These are phyloP conservation scores for Calypte anna DNA, from an alignment of 2,113 vertebrate genomes.

Conservation along the genomic window DNA sequence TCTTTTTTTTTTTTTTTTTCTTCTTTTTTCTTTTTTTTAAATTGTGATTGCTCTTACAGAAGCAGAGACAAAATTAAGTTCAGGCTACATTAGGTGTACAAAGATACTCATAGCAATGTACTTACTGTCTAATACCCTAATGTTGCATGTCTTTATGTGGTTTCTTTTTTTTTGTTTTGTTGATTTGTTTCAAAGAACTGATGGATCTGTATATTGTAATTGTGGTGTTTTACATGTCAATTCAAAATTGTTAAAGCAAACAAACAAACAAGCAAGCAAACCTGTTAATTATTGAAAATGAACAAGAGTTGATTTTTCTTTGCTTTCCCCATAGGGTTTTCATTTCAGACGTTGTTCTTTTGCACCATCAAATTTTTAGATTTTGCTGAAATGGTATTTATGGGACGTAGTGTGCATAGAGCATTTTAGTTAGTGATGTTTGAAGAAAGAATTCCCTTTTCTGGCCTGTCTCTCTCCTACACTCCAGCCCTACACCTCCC, in stretches of 20 bases:
- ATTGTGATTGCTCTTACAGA: conserved; percentile 38
- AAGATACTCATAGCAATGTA: conserved; percentile 76
- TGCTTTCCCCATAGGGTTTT: conserved; percentile 54
- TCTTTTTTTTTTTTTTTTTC: background rate
- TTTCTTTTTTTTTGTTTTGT: conserved; percentile 81
- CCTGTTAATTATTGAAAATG: conserved; percentile 71
- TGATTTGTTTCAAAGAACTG: conserved; percentile 87
- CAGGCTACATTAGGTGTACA: conserved; percentile 69
- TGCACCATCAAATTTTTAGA: conserved; percentile 41
- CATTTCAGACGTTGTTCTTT: conserved; percentile 59
- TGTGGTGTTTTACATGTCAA: conserved; percentile 92
- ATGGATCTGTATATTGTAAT: conserved; percentile 92
- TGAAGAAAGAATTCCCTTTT: conserved; percentile 58
- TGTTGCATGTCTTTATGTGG: conserved; percentile 91
- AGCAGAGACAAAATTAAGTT: conserved; percentile 62
- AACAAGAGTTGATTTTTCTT: conserved; percentile 71
- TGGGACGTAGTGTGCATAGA: conserved; percentile 27
- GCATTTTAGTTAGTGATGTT: conserved; percentile 55
- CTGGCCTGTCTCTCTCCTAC: conserved; percentile 10
- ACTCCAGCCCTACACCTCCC: background rate
- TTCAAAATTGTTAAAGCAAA: conserved; percentile 81
- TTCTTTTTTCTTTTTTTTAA: conserved; percentile 28
- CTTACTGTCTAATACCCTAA: conserved; percentile 88
- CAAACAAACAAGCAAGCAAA: conserved; percentile 56
- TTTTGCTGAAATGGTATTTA: conserved; percentile 55